phyloP scores from a whole-genome alignment of 2,113 vertebrate species.

The Melanostigma gelatinosum region DNA sequence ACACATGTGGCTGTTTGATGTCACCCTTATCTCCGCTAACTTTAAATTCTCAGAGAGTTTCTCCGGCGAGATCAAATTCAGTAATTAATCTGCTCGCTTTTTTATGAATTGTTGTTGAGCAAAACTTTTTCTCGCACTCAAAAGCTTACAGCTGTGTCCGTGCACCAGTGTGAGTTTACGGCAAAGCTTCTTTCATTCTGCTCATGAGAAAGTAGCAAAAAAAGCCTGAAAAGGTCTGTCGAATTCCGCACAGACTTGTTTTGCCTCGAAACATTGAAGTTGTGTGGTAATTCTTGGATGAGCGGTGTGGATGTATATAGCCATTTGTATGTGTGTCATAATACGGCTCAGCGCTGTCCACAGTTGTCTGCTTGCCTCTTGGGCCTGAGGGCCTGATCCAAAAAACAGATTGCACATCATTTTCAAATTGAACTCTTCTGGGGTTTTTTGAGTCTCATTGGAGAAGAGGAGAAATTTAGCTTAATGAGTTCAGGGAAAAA shows the following conservation, averaged over 20 bases:
- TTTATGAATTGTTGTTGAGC: conserved; percentile 66
- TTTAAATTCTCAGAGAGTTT: conserved; percentile 78
- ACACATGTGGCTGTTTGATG: conserved; percentile 91
- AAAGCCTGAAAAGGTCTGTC: conserved; percentile 53
- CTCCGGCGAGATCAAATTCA: conserved; percentile 79
- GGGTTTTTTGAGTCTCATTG: background rate
- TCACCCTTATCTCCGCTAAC: conserved; percentile 81
- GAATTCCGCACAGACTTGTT: conserved; percentile 55
- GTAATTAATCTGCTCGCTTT: conserved; percentile 78
- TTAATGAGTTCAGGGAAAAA: background rate
- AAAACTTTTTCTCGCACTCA: conserved; percentile 71
- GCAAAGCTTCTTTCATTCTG: conserved; percentile 65
- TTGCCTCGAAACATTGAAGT: conserved; percentile 37
- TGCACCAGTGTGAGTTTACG: conserved; percentile 56
- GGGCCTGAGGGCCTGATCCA: background rate
- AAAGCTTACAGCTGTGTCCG: conserved; percentile 57
- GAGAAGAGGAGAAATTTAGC: background rate
- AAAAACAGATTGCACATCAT: background rate
- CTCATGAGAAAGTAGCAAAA: conserved; percentile 68
- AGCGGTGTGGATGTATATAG: conserved; percentile 3
- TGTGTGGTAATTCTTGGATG: conserved; percentile 36
- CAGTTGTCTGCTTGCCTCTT: conserved; percentile 1
- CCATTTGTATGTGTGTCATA: conserved; percentile 17
- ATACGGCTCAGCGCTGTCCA: background rate
- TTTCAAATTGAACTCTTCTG: conserved; percentile 9